These are phyloP conservation scores for Rhopilema esculentum DNA, from an alignment of 30 jellyfish, hydroid and myxozoan species.

Conservation along the genomic window DNA sequence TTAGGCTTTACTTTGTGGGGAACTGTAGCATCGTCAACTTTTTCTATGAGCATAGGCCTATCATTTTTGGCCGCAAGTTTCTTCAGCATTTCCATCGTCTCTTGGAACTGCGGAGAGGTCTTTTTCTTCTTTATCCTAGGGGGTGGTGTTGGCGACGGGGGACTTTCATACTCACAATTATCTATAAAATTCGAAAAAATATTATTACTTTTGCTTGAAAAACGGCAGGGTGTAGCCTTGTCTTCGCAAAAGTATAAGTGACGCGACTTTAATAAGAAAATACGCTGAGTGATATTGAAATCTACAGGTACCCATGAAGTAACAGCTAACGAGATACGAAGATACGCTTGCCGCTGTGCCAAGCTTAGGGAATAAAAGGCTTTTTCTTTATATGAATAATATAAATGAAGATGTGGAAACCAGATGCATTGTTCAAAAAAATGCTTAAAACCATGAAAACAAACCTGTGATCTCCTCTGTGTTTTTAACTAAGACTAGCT, in stretches of 20 bases:
- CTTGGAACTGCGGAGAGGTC: slow-evolving; percentile 45
- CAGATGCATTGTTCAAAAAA: neutral
- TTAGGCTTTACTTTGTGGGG: neutral
- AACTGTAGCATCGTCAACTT: neutral
- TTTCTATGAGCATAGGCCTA: neutral
- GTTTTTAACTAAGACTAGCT: too few species aligned
- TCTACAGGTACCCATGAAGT: too few species aligned
- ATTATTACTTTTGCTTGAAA: too few species aligned
- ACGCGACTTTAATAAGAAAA: too few species aligned
- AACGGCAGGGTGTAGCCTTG: too few species aligned
- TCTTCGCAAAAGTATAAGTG: too few species aligned
- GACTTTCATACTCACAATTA: slow-evolving; percentile 25
- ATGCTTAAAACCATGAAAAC: neutral
- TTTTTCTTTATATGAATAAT: too few species aligned
- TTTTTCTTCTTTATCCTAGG: slow-evolving; percentile 41
- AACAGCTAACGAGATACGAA: too few species aligned
- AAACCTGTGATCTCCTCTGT: neutral
- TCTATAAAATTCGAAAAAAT: neutral
- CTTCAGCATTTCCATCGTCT: slow-evolving; percentile 43
- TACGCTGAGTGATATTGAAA: too few species aligned
- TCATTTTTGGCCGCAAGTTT: neutral
- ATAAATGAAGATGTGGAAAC: too few species aligned
- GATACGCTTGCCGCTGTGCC: too few species aligned
- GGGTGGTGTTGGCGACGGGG: slow-evolving; percentile 73
- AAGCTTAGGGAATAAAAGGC: too few species aligned